phyloP scores from a whole-genome alignment of 2,113 vertebrate genomes.

The Picathartes gymnocephalus region DNA sequence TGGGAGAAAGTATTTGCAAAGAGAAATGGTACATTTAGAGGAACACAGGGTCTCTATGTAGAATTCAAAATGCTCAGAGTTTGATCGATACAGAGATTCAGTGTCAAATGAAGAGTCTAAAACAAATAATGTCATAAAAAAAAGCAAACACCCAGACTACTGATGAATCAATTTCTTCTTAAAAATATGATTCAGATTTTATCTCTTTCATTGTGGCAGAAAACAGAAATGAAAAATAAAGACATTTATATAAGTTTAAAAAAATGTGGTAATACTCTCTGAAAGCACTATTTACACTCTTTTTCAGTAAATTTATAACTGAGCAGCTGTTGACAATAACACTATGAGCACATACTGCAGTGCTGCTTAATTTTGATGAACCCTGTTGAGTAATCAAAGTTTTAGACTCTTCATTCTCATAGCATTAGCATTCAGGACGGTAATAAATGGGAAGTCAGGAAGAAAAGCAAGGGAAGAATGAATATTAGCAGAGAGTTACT shows the following conservation, averaged over 20 bases:
- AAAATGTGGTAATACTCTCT: neutral
- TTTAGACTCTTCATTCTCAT: neutral
- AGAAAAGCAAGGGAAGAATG: neutral
- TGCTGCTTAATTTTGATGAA: neutral
- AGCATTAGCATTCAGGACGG: neutral
- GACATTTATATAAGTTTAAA: neutral
- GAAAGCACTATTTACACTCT: neutral
- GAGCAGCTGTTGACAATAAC: neutral
- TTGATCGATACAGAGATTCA: neutral
- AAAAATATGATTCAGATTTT: neutral
- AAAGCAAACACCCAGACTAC: neutral
- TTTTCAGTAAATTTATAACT: neutral
- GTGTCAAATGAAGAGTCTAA: neutral
- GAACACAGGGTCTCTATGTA: neutral
- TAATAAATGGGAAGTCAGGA: neutral
- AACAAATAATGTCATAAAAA: neutral
- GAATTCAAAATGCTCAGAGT: neutral
- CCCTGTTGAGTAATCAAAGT: neutral
- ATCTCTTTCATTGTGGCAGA: neutral
- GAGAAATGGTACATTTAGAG: neutral
- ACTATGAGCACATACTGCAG: neutral
- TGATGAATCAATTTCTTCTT: neutral
- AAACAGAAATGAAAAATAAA: conserved; percentile 15
- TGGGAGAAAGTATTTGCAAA: neutral
- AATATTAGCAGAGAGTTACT: neutral